Percentiles rank a stretch among this genome's conserved stretches.
Conservation (phyloP, 1,140 invertebrate species). For the Drosophila ananassae region DNA sequence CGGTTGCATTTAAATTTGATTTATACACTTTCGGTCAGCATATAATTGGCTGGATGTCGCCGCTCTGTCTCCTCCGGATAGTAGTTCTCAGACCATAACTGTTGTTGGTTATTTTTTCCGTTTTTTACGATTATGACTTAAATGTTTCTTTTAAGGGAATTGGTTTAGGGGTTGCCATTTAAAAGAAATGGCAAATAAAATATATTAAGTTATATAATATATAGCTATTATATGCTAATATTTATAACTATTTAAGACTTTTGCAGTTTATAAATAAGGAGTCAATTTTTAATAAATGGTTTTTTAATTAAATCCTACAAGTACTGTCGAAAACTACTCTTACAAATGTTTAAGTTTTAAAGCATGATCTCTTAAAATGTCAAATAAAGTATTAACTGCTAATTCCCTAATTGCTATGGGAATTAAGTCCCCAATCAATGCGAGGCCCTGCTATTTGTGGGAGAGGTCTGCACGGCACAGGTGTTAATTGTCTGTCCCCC, state of each 20-base stretch:
- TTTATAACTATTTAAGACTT: too few relatives aligned
- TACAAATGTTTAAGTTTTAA: too few relatives aligned
- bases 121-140: not conserved
- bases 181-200: too few relatives aligned
- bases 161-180: too few relatives aligned
- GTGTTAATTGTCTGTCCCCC: slow-evolving; percentile 54
- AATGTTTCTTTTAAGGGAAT: not conserved
- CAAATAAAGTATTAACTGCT: not conserved
- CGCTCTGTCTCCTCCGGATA: slow-evolving; percentile 39
- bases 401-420: not conserved
- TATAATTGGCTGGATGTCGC: slow-evolving; percentile 77
- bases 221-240: too few relatives aligned
- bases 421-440: slow-evolving; percentile 19
- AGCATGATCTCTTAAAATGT: too few relatives aligned
- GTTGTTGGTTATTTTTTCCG: not conserved
- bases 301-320: too few relatives aligned
- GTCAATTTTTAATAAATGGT: too few relatives aligned
- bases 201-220: too few relatives aligned
- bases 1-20: slow-evolving; percentile 78
- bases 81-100: not conserved
- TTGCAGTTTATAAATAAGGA: too few relatives aligned
- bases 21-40: slow-evolving; percentile 68
- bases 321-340: too few relatives aligned
- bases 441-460: slow-evolving; percentile 30
- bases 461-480: slow-evolving; percentile 23